Evolutionary conservation across 35 echinoderm and acorn worm species (phyloP), one percentile per base, ranked within the genome.

Genomic region (Apostichopus japonicus): DNA sequence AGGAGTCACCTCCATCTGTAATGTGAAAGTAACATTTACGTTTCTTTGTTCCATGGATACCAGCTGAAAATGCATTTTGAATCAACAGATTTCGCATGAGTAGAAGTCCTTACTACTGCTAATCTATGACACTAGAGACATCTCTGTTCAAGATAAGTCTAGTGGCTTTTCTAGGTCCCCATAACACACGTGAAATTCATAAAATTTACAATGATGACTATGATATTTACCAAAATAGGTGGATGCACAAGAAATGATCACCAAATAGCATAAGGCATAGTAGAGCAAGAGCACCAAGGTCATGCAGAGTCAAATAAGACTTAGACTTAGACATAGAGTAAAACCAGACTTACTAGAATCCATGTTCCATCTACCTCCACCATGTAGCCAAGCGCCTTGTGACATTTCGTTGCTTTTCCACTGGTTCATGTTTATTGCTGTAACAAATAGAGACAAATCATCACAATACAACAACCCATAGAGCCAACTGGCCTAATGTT

Each of bases 391-490:
- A 71, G 86, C 10, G 24, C 56, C 51, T 87, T 87, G 56, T 25
- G 86, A 58, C 63, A 62, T 33, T 16, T 87, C 86, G 63, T 67
- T 71, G 25, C 56, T 65, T 65, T 87, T 87, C 86, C 86, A 87
- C 86, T 87, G 86, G 63, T 56, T 87, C 86, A 87, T 87, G 56
- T 63, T 87, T 87, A 87, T 87, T 87, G 86, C 86, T 87, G 86
- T 15, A 6, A 4, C 58, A 87, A 56, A 65, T 10, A 23, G 63
- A 87, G 21, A 65, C 33, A 44, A 44, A 44, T 44, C 33, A 44
- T 44, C 4, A 44, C 33, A 87, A 67, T 3, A 44, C 9, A 86
- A 86, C 8, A 8, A 67, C 11, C 62, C 62, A 65, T 10, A 65
- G 16, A 65, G 62, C 16, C 62, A 65, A 65, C 9, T 65, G 62